Conservation (phyloP, 2,797 vertebrate species). For the Aldrovandia affinis region DNA sequence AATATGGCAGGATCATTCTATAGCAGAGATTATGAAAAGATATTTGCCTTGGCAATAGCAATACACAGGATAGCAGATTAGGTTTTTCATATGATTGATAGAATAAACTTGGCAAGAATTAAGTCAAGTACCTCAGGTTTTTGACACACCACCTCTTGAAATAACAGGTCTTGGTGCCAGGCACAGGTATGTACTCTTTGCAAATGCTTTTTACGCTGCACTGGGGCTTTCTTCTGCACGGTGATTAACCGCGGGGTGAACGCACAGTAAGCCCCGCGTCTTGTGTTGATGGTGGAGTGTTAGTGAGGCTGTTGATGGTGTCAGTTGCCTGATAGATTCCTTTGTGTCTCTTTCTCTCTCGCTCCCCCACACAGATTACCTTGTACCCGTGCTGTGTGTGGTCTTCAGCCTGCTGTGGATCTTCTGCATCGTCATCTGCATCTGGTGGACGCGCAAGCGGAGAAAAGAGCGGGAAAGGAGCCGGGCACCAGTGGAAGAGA, state of each 20-base stretch:
- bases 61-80: neutral
- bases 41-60: neutral
- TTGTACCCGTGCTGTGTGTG: constrained; percentile 84
- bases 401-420: constrained; percentile 88
- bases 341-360: neutral
- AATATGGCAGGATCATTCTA: neutral
- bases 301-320: neutral
- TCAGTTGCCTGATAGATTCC: neutral
- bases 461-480: constrained; percentile 88
- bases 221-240: neutral
- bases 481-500: constrained; percentile 74
- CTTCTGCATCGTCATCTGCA: constrained; percentile 84
- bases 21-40: neutral
- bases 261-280: neutral
- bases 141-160: neutral
- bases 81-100: neutral
- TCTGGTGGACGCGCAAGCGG: constrained; percentile 92
- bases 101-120: neutral
- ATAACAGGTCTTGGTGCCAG: neutral
- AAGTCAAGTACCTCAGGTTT: neutral
- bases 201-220: neutral
- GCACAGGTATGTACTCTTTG: neutral
- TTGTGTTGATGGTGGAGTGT: neutral
- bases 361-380: constrained; percentile 72
- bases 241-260: neutral